Evolutionary conservation across 2,113 vertebrate species (phyloP).

Genomic region (Kryptolebias marmoratus): DNA sequence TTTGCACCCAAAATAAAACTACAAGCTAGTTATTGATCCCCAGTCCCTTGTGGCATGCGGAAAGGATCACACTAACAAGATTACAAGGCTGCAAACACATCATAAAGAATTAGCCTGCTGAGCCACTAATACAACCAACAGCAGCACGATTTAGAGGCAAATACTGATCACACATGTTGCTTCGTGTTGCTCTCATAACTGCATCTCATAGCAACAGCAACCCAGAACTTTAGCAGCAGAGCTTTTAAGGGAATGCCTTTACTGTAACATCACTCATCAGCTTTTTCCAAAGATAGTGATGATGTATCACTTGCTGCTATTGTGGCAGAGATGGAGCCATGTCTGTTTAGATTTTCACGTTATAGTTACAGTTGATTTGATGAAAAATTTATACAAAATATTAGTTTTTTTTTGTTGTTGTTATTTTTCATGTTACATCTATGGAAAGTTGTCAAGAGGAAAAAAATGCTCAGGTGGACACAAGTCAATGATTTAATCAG

Average conservation of each 20-base stretch:
- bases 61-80: slow-evolving; percentile 71
- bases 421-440: background rate
- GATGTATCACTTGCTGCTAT: background rate
- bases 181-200: slow-evolving; percentile 38
- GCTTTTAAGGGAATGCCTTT: slow-evolving; percentile 4
- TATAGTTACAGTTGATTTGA: too few relatives aligned
- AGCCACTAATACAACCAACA: slow-evolving; percentile 48
- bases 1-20: slow-evolving; percentile 41
- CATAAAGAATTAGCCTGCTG: slow-evolving; percentile 57
- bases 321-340: background rate
- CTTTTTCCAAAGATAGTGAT: background rate
- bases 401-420: background rate
- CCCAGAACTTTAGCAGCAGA: slow-evolving; percentile 1
- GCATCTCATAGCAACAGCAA: slow-evolving; percentile 45
- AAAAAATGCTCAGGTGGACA: background rate
- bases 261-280: background rate
- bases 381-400: too few relatives aligned
- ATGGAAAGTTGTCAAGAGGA: background rate
- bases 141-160: slow-evolving; percentile 38
- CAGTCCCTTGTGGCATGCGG: slow-evolving; percentile 54
- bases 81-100: slow-evolving; percentile 64
- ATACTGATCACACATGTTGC: slow-evolving; percentile 44
- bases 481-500: background rate
- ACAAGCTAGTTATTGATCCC: slow-evolving; percentile 71
- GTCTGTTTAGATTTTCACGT: too few relatives aligned